phyloP scores from a whole-genome alignment of 2,888 invertebrate species.

The Drosophila tripunctata region DNA sequence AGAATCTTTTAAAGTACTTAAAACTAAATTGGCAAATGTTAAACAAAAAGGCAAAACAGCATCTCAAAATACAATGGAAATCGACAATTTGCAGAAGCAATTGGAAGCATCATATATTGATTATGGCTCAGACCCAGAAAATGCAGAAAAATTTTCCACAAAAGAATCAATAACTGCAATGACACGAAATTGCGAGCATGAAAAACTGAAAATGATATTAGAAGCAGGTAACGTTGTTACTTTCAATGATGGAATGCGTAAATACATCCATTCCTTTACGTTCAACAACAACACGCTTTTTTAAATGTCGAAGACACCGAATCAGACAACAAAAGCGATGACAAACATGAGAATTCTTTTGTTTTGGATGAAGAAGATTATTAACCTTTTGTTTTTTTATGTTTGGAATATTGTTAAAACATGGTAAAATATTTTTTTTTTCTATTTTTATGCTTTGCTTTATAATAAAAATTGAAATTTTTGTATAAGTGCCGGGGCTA shows the following conservation, averaged over 20 bases:
- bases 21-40: background rate
- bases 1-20: slow-evolving; percentile 2
- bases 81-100: slow-evolving; percentile 9
- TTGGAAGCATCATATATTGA: background rate
- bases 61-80: background rate
- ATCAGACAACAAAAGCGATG: no score
- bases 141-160: background rate
- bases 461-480: no score
- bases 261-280: background rate
- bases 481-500: no score
- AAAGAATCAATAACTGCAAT: background rate
- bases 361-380: no score
- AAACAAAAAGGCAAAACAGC: slow-evolving; percentile 8
- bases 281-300: no score
- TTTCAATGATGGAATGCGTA: background rate
- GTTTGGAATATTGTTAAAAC: no score
- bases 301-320: no score
- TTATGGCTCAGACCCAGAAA: background rate
- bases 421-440: no score
- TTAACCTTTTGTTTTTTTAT: no score
- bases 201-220: background rate
- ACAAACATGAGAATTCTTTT: no score
- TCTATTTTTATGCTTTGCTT: no score
- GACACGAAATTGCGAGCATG: background rate
- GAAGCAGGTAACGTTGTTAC: background rate